Percentiles rank a stretch among this genome's conserved stretches.
Conservation (phyloP, 1,140 invertebrate genomes). For the Drosophila repletoides region DNA sequence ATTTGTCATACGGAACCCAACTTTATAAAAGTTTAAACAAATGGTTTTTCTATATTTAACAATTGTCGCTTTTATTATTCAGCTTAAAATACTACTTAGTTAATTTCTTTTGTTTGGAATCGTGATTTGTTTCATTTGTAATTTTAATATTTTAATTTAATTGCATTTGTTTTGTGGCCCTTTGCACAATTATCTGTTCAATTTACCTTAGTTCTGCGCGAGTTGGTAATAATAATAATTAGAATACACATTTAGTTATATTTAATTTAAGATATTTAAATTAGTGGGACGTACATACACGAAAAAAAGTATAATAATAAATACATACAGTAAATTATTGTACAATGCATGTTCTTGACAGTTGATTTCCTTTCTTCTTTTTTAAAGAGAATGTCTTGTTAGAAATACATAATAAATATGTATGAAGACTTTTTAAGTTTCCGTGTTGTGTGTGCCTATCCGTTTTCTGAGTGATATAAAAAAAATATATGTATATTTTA, state of each 20-base stretch:
- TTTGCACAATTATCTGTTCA: background rate
- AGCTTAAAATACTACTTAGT: constrained; percentile 48
- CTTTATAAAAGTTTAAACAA: background rate
- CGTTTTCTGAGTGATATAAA: constrained; percentile 26
- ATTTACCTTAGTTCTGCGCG: background rate
- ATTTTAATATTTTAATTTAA: constrained; percentile 7
- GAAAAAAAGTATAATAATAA: constrained; percentile 19
- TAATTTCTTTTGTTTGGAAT: constrained; percentile 44
- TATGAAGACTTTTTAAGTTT: constrained; percentile 14
- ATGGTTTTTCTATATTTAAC: constrained; percentile 39
- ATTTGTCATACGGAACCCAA: background rate
- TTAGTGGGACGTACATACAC: background rate
- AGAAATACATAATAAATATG: background rate
- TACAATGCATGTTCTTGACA: constrained; percentile 39
- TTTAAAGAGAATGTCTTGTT: background rate
- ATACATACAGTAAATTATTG: constrained; percentile 49
- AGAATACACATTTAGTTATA: constrained; percentile 6
- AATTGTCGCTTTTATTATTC: constrained; percentile 40
- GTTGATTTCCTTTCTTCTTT: constrained; percentile 2
- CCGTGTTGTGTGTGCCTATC: background rate
- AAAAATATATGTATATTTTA: constrained; percentile 52
- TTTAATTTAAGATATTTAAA: constrained; percentile 20
- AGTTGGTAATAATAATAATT: background rate
- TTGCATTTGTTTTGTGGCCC: background rate
- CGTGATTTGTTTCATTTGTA: constrained; percentile 31